These are phyloP conservation scores for Drosophila percnosoma DNA, from an alignment of 2,888 invertebrate genomes.

Conservation along the genomic window DNA sequence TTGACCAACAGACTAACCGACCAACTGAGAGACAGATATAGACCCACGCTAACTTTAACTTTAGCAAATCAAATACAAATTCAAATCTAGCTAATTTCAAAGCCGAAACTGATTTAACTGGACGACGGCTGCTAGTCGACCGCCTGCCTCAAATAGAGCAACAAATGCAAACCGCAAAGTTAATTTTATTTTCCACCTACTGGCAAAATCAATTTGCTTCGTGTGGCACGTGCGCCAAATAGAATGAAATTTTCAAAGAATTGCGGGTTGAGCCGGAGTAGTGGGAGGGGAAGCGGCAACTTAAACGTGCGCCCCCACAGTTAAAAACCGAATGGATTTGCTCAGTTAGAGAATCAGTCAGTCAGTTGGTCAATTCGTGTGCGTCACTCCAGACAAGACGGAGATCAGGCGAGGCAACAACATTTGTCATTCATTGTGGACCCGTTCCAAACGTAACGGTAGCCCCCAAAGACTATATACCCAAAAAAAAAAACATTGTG, in stretches of 20 bases:
- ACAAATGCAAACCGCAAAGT: slow-evolving; percentile 70
- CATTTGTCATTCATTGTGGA: slow-evolving; percentile 69
- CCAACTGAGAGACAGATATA: slow-evolving; percentile 33
- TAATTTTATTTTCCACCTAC: slow-evolving; percentile 83
- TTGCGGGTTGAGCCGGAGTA: slow-evolving; percentile 7
- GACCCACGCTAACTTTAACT: slow-evolving; percentile 57
- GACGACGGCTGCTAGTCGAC: slow-evolving; percentile 38
- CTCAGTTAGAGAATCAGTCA: slow-evolving; percentile 36
- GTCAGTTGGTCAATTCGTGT: slow-evolving; percentile 69
- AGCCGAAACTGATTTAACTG: slow-evolving; percentile 70
- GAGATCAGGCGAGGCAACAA: slow-evolving; percentile 51
- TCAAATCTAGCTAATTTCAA: slow-evolving; percentile 79
- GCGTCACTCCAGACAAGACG: slow-evolving; percentile 63
- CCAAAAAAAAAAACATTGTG: slow-evolving; percentile 18
- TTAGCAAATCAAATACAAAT: slow-evolving; percentile 78
- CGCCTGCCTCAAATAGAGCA: slow-evolving; percentile 58
- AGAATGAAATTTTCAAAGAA: slow-evolving; percentile 72
- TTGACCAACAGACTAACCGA: slow-evolving; percentile 60
- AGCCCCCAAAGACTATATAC: slow-evolving; percentile 61
- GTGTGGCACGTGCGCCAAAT: slow-evolving; percentile 85
- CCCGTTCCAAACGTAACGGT: slow-evolving; percentile 70
- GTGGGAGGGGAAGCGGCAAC: slow-evolving; percentile 13
- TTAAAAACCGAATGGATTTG: slow-evolving; percentile 29
- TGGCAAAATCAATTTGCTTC: slow-evolving; percentile 85
- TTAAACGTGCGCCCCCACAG: slow-evolving; percentile 57